These are phyloP conservation scores for Tigriopus japonicus DNA, from an alignment of 1,140 invertebrate genomes.

Conservation along the genomic window DNA sequence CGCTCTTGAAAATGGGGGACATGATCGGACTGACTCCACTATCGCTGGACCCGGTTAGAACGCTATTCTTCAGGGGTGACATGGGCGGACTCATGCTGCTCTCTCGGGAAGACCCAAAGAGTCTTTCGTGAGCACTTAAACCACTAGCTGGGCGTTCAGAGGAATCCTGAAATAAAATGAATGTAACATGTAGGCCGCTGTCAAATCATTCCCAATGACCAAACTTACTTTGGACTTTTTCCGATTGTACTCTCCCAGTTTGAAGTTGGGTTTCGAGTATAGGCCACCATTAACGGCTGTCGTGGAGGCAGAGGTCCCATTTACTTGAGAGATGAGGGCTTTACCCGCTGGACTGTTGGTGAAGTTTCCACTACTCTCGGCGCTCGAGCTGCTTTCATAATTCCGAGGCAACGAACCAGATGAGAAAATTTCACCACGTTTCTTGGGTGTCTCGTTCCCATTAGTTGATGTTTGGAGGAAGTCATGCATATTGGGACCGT, in stretches of 20 bases:
- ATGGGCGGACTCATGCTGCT: constrained; percentile 15
- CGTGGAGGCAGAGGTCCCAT: no score
- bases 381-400: no score
- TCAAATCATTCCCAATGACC: no score
- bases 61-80: constrained; percentile 16
- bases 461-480: constrained; percentile 5
- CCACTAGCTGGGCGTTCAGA: constrained; percentile 16
- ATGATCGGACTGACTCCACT: constrained; percentile 26
- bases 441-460: background rate
- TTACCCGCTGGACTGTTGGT: no score
- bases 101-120: constrained; percentile 23
- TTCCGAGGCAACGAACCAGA: no score
- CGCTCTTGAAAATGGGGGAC: constrained; percentile 55
- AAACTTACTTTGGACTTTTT: background rate
- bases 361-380: no score
- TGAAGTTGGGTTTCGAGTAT: background rate
- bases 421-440: no score
- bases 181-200: no score
- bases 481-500: constrained; percentile 1
- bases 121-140: constrained; percentile 26
- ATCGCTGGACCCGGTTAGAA: constrained; percentile 17
- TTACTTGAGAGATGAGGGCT: no score
- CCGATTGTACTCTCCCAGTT: constrained; percentile 1
- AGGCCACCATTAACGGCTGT: no score
- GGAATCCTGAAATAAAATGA: constrained; percentile 1